Base-by-base conservation (phyloP, 2,797 vertebrate species). In the Pteronotus mesoamericanus region DNA sequence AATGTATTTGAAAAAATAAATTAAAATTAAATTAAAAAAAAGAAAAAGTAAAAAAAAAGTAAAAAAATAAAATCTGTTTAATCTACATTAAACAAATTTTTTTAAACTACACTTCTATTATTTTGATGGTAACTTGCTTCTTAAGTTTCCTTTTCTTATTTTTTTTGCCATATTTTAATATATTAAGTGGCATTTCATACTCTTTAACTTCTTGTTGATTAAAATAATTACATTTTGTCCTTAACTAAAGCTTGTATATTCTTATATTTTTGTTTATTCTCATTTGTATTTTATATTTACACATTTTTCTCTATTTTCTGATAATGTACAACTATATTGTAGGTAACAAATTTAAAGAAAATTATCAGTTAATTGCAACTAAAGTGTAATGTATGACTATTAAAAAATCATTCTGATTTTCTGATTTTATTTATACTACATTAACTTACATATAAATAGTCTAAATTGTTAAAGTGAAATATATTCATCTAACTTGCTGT, bases 161-260 rank as follows among this genome's bases (percentile, higher is more conserved):
- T 66, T 26, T 1, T 26, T 1, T 18, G 82, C 9, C 86, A 90
- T 42, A 78, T 12, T 78, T n/a, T 82, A 64, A 88, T 84, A 0
- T 89, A 71, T 82, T 80, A 1, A n/a, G 34, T 94, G 29, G 32
- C 12, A 84, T 89, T 91, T 95, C 46, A 32, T 74, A 55, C 22
- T 90, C 91, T 90, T 91, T 48, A 80, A 44, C 14, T 96, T 97
- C 91, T 94, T 94, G 29, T 85, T 96, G 55, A 61, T 26, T 46
- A 93, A 91, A 71, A 29, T 61, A n/a, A 97, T 96, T 96, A 96
- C 64, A 95, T 89, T 82, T 72, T 96, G 51, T 87, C 90, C 91
- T 96, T 18, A 97, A 97, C 59, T 95, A 48, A 83, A 97, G 44
- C 4, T 39, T 90, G 88, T 92, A 2, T 75, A 68, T 7, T 78